phyloP scores from a whole-genome alignment of 2,797 vertebrate genomes.

The Microctenopoma stevenorrisi region DNA sequence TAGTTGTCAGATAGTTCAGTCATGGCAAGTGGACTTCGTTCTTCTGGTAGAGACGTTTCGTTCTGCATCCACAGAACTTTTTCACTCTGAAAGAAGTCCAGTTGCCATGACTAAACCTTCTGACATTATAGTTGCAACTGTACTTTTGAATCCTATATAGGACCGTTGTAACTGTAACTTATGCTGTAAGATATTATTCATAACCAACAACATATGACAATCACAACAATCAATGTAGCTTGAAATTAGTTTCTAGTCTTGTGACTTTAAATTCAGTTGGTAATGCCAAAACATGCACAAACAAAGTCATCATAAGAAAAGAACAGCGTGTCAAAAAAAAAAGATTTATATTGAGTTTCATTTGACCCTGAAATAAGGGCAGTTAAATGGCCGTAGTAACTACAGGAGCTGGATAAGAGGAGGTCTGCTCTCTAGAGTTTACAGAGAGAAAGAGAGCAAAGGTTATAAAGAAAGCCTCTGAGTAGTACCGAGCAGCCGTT shows the following conservation, averaged over 20 bases:
- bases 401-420: constrained; percentile 37
- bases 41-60: too few species aligned
- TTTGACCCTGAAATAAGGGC: constrained; percentile 54
- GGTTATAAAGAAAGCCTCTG: constrained; percentile 53
- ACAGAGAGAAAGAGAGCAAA: constrained; percentile 61
- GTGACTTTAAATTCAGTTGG: constrained; percentile 2
- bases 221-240: background rate
- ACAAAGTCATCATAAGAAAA: constrained; percentile 17
- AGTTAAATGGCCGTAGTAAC: constrained; percentile 30
- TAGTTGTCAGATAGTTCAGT: too few species aligned
- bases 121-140: too few species aligned
- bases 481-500: constrained; percentile 64
- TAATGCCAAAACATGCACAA: constrained; percentile 3
- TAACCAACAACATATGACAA: background rate
- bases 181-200: too few species aligned
- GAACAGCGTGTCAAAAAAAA: background rate
- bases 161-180: background rate
- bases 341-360: constrained; percentile 26
- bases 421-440: constrained; percentile 50
- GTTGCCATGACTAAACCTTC: too few species aligned
- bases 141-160: background rate
- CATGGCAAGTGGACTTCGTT: too few species aligned
- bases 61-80: too few species aligned
- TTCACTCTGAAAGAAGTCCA: too few species aligned
- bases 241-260: constrained; percentile 3